Evolutionary conservation across 2,113 vertebrate species (phyloP), one percentile per base, ranked within the genome.

Genomic region (Toxotes chatareus): DNA sequence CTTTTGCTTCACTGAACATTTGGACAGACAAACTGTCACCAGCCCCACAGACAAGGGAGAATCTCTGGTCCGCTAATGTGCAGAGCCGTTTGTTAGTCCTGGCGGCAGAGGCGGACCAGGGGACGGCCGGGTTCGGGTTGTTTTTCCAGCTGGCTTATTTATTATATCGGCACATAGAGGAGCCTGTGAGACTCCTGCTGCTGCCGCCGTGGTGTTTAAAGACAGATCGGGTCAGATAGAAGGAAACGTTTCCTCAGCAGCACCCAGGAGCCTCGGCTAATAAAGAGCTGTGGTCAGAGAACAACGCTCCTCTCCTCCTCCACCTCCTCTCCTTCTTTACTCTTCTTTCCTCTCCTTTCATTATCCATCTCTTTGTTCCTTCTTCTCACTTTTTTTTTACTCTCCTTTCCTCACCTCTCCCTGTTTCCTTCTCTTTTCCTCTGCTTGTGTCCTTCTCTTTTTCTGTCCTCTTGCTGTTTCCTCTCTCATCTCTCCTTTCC

Each of bases 1-100:
- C 40, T 55, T 72, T 69, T 53, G 46, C 70, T 34, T 75, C 59
- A 14, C 34, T 42, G 49, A 74, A 55, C 44, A 13, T 60, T 76
- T 72, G 53, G 79, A 79, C 0, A 32, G 51, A 56, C 70, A 47
- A 60, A 82, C 47, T 10, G 32, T 27, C 59, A 19, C 19, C 47
- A 6, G 44, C 44, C 44, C 40, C 16, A 0, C 2, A 21, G 55
- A 59, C 17, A 2, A 31, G 60, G 46, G 46, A 4, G 4, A 47
- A 19, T 47, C 46, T 47, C 42, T 44, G 42, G 42, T 44, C 4
- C 42, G 2, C 7, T 44, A 13, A 40, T 13, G 42, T 44, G 42
- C 42, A 12, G 42, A 44, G 42, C 10, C 16, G 16, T 47, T 47
- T 16, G 19, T 19, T 14, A 71, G 68, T n/a, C 4, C 9, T 19